Evolutionary conservation across 2,888 invertebrate genomes (phyloP).

Genomic region (Sicus ferrugineus): DNA sequence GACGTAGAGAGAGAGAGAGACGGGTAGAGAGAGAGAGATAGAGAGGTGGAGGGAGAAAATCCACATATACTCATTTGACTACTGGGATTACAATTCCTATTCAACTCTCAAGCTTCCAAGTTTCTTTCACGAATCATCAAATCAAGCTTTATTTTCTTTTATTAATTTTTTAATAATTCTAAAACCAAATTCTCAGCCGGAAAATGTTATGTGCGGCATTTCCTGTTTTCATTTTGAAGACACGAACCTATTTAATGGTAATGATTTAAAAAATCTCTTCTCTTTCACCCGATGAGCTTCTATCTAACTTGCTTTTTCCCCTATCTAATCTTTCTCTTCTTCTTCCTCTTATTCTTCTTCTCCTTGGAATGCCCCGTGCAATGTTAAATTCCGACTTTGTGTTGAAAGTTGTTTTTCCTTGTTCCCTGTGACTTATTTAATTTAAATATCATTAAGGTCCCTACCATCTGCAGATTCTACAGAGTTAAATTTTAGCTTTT

Average conservation of each 20-base stretch:
- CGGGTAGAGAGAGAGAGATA: no score
- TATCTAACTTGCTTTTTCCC: background rate
- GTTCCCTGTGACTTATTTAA: conserved; percentile 52
- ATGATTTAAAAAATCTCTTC: background rate
- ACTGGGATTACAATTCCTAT: no score
- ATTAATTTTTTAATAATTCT: background rate
- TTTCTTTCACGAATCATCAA: no score
- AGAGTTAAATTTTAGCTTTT: background rate
- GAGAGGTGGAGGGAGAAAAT: no score
- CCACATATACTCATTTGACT: no score
- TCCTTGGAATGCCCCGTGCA: background rate
- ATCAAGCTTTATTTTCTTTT: background rate
- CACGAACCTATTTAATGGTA: conserved; percentile 14
- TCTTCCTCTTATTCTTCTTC: background rate
- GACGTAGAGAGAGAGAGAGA: no score
- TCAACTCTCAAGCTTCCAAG: background rate
- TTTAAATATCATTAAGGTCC: conserved; percentile 57
- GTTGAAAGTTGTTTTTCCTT: conserved; percentile 40
- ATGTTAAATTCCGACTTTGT: background rate
- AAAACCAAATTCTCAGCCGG: conserved; percentile 34
- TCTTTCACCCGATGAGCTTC: background rate
- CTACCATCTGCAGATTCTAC: background rate
- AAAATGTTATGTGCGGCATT: conserved; percentile 30
- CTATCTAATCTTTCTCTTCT: background rate
- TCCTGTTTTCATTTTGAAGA: conserved; percentile 28